Evolutionary conservation across 2,888 invertebrate genomes (phyloP).

Genomic region (Ophion ventricosus): DNA sequence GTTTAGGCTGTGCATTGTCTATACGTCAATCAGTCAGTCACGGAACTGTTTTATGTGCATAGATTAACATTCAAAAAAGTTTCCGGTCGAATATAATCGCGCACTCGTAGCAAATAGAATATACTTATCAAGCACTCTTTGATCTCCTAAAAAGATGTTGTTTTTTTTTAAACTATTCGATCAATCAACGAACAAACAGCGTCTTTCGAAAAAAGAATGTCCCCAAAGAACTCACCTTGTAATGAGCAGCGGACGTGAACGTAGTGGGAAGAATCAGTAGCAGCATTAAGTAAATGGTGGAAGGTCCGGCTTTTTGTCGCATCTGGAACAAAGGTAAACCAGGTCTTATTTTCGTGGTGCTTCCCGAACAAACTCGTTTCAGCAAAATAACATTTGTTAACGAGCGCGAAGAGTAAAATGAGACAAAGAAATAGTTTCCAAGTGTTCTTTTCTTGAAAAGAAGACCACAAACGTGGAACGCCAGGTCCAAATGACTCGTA

Average conservation of each 20-base stretch:
- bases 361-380: not conserved
- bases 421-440: not conserved
- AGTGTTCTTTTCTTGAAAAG: not conserved
- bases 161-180: no score
- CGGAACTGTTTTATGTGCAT: no score
- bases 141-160: no score
- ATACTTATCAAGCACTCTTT: no score
- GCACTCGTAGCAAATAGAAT: no score
- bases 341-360: not conserved
- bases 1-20: no score
- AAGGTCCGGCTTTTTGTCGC: constrained; percentile 70
- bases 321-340: constrained; percentile 73
- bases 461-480: not conserved
- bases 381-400: not conserved
- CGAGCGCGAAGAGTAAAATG: no score
- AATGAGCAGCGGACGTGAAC: constrained; percentile 66
- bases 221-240: constrained; percentile 71
- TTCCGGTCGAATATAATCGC: no score
- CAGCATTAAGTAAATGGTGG: constrained; percentile 68
- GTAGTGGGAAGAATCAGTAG: constrained; percentile 71
- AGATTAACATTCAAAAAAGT: no score
- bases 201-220: not conserved
- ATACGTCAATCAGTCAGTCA: no score
- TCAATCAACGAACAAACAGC: no score
- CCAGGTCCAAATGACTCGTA: not conserved